Percentiles rank a stretch among this genome's conserved stretches.
phyloP scores from a whole-genome alignment of 2,888 invertebrate genomes.

The Andrena camellia region DNA sequence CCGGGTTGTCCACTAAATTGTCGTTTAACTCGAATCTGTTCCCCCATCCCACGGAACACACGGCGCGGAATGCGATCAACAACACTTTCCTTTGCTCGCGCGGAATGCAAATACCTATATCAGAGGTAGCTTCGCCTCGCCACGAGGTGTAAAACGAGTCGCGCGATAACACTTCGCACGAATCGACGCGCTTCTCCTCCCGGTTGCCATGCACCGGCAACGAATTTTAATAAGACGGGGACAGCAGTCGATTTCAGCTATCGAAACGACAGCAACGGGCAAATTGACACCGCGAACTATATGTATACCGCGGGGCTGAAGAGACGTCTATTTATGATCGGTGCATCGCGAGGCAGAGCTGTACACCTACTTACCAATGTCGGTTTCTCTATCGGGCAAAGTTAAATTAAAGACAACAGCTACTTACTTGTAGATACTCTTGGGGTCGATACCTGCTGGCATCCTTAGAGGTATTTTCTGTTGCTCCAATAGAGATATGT shows the following conservation, averaged over 20 bases:
- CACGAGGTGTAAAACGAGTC: conserved; percentile 65
- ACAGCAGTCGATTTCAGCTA: not conserved
- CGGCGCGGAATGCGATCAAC: conserved; percentile 61
- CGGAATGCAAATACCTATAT: conserved; percentile 63
- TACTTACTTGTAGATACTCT: conserved; percentile 91
- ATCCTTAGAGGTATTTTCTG: conserved; percentile 85
- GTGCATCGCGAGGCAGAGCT: conserved; percentile 11
- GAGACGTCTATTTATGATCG: not conserved
- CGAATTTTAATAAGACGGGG: not conserved
- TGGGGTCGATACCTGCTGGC: conserved; percentile 85
- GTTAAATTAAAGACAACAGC: not conserved
- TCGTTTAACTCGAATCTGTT: conserved; percentile 18
- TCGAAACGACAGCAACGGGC: not conserved
- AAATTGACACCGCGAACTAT: too few relatives aligned
- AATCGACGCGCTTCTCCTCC: conserved; percentile 49
- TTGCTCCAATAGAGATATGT: conserved; percentile 84
- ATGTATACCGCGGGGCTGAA: too few relatives aligned
- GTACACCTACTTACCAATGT: too few relatives aligned
- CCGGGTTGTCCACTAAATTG: conserved; percentile 23
- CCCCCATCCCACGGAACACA: not conserved
- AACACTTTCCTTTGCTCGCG: conserved; percentile 58
- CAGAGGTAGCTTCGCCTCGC: conserved; percentile 50
- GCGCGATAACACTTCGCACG: conserved; percentile 60
- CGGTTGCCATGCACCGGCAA: conserved; percentile 24
- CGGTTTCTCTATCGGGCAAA: too few relatives aligned